A percentile compares a stretch with the other conserved stretches of the same genome.
Evolutionary conservation across 2,888 invertebrate species (phyloP).

Genomic region (Limnephilus lunatus): DNA sequence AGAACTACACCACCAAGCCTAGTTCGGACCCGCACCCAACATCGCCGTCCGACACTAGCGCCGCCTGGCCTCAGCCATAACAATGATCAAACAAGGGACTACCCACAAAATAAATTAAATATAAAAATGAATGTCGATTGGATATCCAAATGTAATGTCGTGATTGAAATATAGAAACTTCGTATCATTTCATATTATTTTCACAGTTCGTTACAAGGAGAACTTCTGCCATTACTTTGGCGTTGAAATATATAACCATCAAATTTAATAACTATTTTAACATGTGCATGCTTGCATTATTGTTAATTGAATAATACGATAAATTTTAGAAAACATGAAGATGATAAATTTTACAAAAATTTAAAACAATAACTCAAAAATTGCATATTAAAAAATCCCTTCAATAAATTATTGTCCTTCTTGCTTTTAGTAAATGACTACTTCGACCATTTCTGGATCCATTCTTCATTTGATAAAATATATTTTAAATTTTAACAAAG

Average conservation of each 20-base stretch:
- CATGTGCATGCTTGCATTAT: not conserved
- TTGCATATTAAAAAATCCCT: not conserved
- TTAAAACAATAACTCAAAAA: not conserved
- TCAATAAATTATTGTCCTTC: no score
- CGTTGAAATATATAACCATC: not conserved
- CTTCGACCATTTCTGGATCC: not conserved
- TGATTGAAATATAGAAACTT: not conserved
- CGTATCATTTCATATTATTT: not conserved
- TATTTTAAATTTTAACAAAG: not conserved
- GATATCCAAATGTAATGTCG: not conserved
- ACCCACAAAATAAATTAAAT: not conserved
- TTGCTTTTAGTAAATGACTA: not conserved
- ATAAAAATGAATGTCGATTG: not conserved
- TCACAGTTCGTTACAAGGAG: not conserved
- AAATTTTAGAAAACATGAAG: not conserved
- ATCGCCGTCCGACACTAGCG: constrained; percentile 44
- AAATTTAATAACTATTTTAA: not conserved
- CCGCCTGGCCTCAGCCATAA: constrained; percentile 21
- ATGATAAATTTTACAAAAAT: not conserved
- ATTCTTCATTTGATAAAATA: not conserved
- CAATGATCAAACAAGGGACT: constrained; percentile 23
- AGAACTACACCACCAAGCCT: constrained; percentile 36
- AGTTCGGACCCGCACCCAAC: constrained; percentile 55
- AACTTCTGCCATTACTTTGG: not conserved
- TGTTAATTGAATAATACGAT: not conserved